Evolutionary conservation across 2,797 vertebrate genomes (phyloP).

Genomic region (Australoheros facetus): DNA sequence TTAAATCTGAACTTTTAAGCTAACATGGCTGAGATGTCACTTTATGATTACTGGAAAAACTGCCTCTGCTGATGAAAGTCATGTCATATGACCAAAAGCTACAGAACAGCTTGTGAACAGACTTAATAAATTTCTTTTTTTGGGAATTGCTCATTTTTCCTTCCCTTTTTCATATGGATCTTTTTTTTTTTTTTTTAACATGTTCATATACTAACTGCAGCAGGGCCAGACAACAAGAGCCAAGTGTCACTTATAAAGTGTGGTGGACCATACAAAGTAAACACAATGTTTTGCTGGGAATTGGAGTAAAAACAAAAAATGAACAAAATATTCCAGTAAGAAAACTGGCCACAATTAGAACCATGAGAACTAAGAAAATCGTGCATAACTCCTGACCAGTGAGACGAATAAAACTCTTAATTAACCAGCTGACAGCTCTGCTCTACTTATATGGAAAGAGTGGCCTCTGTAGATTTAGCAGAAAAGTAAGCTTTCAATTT

Average conservation of each 20-base stretch:
- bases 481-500: not conserved
- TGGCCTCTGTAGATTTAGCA: not conserved
- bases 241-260: not conserved
- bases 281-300: not conserved
- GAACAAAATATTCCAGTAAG: not conserved
- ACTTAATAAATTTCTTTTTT: not conserved
- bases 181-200: fast-evolving
- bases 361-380: not conserved
- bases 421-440: not conserved
- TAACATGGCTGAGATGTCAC: not conserved
- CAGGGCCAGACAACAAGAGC: not conserved
- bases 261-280: not conserved
- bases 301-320: not conserved
- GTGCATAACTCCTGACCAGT: not conserved
- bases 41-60: not conserved
- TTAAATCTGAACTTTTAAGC: not conserved
- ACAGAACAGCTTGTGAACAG: not conserved
- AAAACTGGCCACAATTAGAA: not conserved
- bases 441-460: not conserved
- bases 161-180: not conserved
- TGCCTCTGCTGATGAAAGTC: not conserved
- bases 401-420: not conserved
- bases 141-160: not conserved
- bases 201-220: not conserved
- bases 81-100: not conserved